phyloP scores from a whole-genome alignment of 1,140 invertebrate genomes.

The Neelides sp. region DNA sequence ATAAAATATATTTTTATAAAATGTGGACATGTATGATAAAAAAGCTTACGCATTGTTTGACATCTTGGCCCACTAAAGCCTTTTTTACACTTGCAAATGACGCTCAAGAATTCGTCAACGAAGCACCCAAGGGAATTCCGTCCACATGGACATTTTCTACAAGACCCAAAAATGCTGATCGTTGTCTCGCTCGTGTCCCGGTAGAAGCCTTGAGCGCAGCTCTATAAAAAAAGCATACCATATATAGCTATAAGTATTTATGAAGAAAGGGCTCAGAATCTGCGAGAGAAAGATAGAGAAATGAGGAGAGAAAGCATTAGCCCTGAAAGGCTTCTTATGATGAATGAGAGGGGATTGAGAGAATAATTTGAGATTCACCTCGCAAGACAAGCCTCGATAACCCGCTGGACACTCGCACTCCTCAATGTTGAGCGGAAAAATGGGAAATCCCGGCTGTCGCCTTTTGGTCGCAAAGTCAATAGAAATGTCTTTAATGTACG shows the following conservation, averaged over 20 bases:
- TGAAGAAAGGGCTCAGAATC: too few relatives aligned
- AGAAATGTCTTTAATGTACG: not conserved
- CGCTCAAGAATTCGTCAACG: too few relatives aligned
- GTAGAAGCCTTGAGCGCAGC: conserved; percentile 6
- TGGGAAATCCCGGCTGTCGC: not conserved
- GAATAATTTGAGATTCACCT: too few relatives aligned
- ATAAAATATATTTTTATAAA: not conserved
- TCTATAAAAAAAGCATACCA: too few relatives aligned
- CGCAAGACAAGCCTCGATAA: conserved; percentile 6
- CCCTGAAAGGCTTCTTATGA: too few relatives aligned
- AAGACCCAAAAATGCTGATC: conserved; percentile 8
- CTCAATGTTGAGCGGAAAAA: not conserved
- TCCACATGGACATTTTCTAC: conserved; percentile 12
- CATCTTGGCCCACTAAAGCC: conserved; percentile 6
- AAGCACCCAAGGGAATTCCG: not conserved
- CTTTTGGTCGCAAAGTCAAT: not conserved
- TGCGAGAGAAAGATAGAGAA: too few relatives aligned
- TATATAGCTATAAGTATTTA: too few relatives aligned
- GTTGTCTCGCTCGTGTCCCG: not conserved
- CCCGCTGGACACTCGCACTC: conserved; percentile 5
- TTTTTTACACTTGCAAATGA: conserved; percentile 2
- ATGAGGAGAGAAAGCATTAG: too few relatives aligned
- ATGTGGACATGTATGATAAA: not conserved
- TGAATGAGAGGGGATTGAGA: too few relatives aligned
- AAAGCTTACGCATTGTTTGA: conserved; percentile 5